Conservation (phyloP, 1,140 invertebrate species). For the Pygmarrhopalites habei region DNA sequence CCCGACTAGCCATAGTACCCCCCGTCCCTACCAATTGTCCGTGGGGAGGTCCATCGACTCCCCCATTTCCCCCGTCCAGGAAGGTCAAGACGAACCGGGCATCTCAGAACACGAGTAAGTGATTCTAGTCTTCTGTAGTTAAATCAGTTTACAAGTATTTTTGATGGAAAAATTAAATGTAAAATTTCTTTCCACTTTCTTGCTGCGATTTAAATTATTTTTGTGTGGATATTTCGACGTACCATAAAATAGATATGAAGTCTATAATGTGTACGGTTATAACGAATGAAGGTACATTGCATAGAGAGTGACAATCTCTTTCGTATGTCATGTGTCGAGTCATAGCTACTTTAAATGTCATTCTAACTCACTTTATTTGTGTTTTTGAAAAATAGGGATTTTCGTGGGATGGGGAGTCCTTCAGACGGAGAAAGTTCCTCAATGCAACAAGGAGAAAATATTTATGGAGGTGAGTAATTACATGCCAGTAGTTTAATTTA, state of each 20-base stretch:
- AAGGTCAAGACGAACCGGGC: constrained; percentile 22
- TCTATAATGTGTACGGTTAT: constrained; percentile 11
- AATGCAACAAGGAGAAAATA: too few species aligned
- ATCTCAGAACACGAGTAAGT: constrained; percentile 30
- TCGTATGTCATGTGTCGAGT: too few species aligned
- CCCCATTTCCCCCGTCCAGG: constrained; percentile 34
- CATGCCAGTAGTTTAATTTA: too few species aligned
- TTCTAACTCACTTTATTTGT: too few species aligned
- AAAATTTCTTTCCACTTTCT: background rate
- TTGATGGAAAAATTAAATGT: background rate
- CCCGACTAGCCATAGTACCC: constrained; percentile 23
- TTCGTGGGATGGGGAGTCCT: too few species aligned
- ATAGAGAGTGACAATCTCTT: too few species aligned
- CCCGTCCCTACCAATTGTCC: constrained; percentile 20
- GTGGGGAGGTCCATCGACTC: constrained; percentile 19
- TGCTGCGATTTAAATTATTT: too few species aligned
- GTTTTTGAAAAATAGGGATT: too few species aligned
- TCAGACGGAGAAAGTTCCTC: too few species aligned
- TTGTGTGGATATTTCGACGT: background rate
- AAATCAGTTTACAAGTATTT: background rate
- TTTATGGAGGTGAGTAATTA: too few species aligned
- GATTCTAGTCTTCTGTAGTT: background rate
- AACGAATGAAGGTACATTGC: constrained; percentile 14
- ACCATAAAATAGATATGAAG: constrained; percentile 12
- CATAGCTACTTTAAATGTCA: too few species aligned